phyloP scores from a whole-genome alignment of 2,113 vertebrate genomes.

The Etheostoma cragini region DNA sequence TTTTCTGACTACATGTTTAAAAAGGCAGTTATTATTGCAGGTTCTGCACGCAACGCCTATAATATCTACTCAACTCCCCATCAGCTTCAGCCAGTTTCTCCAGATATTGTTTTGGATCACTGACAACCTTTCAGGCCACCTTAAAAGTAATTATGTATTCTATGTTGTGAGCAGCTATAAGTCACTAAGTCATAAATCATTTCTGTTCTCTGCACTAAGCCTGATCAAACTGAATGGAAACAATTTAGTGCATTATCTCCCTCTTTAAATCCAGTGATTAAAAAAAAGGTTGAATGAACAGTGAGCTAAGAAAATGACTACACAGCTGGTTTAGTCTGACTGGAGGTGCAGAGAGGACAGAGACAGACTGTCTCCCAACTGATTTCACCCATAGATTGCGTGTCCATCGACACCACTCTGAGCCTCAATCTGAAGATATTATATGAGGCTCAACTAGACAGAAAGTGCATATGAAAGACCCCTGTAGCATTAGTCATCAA shows the following conservation, averaged over 20 bases:
- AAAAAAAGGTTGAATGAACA: constrained; percentile 38
- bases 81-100: constrained; percentile 8
- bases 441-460: neutral
- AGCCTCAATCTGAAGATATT: neutral
- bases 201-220: constrained; percentile 36
- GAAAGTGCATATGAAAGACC: neutral
- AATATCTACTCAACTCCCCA: neutral
- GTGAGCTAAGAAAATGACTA: constrained; percentile 3
- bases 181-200: constrained; percentile 37
- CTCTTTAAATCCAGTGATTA: constrained; percentile 42
- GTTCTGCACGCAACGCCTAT: neutral
- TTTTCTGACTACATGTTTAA: constrained; percentile 15
- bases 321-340: constrained; percentile 7
- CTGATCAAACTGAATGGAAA: constrained; percentile 38
- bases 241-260: constrained; percentile 19
- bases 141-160: constrained; percentile 45
- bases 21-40: neutral
- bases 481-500: neutral
- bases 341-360: neutral
- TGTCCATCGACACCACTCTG: constrained; percentile 1
- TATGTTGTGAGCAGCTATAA: constrained; percentile 24
- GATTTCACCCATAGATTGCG: constrained; percentile 15
- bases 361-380: neutral
- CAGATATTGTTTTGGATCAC: constrained; percentile 27
- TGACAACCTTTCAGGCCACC: constrained; percentile 16